Percentiles rank a stretch among this genome's conserved stretches.
phyloP scores from a whole-genome alignment of 2,797 vertebrate species.

The Setipinna tenuifilis region DNA sequence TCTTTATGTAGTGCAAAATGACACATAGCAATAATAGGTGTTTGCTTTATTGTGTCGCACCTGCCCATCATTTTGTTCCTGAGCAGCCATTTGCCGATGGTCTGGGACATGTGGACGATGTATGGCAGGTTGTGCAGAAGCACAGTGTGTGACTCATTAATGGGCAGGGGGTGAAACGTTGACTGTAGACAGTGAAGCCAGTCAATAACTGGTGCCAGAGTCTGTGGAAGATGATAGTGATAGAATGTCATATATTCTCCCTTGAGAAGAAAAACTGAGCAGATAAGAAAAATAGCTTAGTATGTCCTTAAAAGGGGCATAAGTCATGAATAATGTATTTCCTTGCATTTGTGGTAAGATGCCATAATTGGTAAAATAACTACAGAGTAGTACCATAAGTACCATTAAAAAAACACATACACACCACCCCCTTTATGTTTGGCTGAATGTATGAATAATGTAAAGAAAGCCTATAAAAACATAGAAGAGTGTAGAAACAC shows the following conservation, averaged over 20 bases:
- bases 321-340: too few relatives aligned
- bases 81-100: slow-evolving; percentile 66
- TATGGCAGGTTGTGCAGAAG: slow-evolving; percentile 87
- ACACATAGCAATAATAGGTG: neutral
- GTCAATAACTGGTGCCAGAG: slow-evolving; percentile 82
- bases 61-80: slow-evolving; percentile 59
- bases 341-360: too few relatives aligned
- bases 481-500: neutral
- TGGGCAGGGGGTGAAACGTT: slow-evolving; percentile 75
- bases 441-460: too few relatives aligned
- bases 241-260: neutral
- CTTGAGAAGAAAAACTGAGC: too few relatives aligned
- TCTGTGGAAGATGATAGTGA: slow-evolving; percentile 65
- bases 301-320: too few relatives aligned
- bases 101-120: slow-evolving; percentile 83
- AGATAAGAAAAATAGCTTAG: too few relatives aligned
- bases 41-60: slow-evolving; percentile 57
- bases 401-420: too few relatives aligned
- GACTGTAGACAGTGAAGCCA: slow-evolving; percentile 86
- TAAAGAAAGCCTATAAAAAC: too few relatives aligned
- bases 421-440: too few relatives aligned
- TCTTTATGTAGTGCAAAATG: neutral
- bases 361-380: too few relatives aligned
- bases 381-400: too few relatives aligned
- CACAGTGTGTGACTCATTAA: slow-evolving; percentile 79